Percentiles rank a stretch among this genome's conserved stretches.
Evolutionary conservation across 2,888 invertebrate genomes (phyloP).

Genomic region (Lingula anatina): DNA sequence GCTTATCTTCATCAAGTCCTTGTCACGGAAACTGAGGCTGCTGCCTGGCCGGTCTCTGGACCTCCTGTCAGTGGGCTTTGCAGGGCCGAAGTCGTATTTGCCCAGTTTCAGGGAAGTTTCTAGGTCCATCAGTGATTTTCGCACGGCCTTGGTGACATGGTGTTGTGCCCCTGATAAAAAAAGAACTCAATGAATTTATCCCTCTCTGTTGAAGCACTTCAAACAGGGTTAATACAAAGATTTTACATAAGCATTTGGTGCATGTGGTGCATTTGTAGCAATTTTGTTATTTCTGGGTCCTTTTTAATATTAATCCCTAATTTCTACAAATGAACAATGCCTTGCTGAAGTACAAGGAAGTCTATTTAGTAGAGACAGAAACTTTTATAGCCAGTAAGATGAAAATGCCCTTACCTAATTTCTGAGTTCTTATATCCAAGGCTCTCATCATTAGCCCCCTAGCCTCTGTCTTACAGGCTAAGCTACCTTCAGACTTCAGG

Average conservation of each 20-base stretch:
- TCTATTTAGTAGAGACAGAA: too few species aligned
- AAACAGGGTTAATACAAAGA: too few species aligned
- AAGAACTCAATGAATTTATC: too few species aligned
- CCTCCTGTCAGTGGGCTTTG: slow-evolving; percentile 16
- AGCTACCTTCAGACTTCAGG: slow-evolving; percentile 21
- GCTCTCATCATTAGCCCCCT: slow-evolving; percentile 23
- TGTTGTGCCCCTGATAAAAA: slow-evolving; percentile 30
- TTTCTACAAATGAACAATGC: too few species aligned
- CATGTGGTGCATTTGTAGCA: too few species aligned
- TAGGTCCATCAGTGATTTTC: slow-evolving; percentile 25
- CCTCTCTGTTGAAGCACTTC: too few species aligned
- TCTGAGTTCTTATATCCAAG: slow-evolving; percentile 32
- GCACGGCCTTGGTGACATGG: slow-evolving; percentile 21
- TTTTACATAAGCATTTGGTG: too few species aligned
- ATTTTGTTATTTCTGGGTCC: too few species aligned
- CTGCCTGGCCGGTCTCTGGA: slow-evolving; percentile 25
- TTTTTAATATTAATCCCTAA: too few species aligned
- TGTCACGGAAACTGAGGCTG: slow-evolving; percentile 27
- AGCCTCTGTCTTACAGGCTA: slow-evolving; percentile 27
- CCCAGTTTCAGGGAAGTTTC: slow-evolving; percentile 28
- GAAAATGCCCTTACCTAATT: slow-evolving; percentile 20
- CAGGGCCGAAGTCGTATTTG: slow-evolving; percentile 21
- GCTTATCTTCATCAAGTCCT: slow-evolving; percentile 23
- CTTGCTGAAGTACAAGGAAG: too few species aligned
- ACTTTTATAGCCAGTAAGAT: too few species aligned